Conservation (phyloP, 2,797 vertebrate species). For the Thunnus albacares region DNA sequence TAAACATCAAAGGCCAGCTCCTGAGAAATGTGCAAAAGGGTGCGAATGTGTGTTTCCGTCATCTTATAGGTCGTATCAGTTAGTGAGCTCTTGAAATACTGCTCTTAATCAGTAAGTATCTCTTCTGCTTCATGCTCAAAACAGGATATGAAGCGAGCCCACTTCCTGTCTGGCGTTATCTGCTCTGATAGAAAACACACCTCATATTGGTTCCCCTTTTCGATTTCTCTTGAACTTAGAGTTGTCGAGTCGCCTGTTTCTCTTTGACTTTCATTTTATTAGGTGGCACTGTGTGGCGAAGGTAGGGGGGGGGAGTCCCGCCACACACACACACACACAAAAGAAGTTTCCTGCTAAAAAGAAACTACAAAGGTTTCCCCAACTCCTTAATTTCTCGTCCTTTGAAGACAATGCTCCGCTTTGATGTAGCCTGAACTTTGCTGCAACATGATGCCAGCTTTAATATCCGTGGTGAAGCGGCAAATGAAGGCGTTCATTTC, state of each 20-base stretch:
- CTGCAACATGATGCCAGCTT: slow-evolving; percentile 57
- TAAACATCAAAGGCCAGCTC: slow-evolving; percentile 47
- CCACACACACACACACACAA: neutral
- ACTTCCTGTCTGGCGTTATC: slow-evolving; percentile 66
- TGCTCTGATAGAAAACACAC: slow-evolving; percentile 10
- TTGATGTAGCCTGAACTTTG: slow-evolving; percentile 70
- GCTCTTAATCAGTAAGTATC: slow-evolving; percentile 54
- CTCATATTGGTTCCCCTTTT: slow-evolving; percentile 54
- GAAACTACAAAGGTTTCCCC: slow-evolving; percentile 68
- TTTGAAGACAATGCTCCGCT: slow-evolving; percentile 71
- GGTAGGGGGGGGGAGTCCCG: too few species aligned
- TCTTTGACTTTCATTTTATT: slow-evolving; percentile 37
- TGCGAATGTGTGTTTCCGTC: slow-evolving; percentile 8
- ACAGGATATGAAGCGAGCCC: slow-evolving; percentile 75
- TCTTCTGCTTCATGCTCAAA: slow-evolving; percentile 63
- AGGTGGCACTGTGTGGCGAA: neutral
- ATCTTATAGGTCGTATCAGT: slow-evolving; percentile 30
- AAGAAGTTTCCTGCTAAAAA: slow-evolving; percentile 31
- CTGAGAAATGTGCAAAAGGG: slow-evolving; percentile 11
- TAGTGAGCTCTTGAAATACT: neutral
- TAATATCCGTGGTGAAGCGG: slow-evolving; percentile 47
- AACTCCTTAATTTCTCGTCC: slow-evolving; percentile 30
- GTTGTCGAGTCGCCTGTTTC: slow-evolving; percentile 10
- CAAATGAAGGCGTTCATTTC: slow-evolving; percentile 52
- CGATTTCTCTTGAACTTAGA: slow-evolving; percentile 62